Base-by-base conservation (phyloP, 2,888 invertebrate genomes). In the Argyresthia goedartella region DNA sequence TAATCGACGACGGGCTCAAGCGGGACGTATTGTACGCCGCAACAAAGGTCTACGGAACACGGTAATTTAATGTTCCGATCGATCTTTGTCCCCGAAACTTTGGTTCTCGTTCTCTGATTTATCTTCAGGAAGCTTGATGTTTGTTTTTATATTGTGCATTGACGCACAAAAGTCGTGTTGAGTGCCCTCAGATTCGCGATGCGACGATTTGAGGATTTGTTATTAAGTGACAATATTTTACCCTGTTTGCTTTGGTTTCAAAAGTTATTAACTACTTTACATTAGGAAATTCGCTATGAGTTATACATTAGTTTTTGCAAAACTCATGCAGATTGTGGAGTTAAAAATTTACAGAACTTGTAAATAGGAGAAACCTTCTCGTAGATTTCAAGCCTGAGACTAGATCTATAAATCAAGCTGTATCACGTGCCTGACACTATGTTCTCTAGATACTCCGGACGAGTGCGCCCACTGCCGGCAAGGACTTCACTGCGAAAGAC, bases 401-500 rank as follows among this genome's bases (percentile, higher is more conserved):
- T 25, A 25, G 25, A 25, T 25, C 25, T 25, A 4, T 25, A 25
- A 16, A 15, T 14, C 13, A 57, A 57, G 57, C 61, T 66, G 70
- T 66, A 67, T 73, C 71, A 70, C 69, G 67, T 67, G 35, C 11
- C 25, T 67, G 35, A 4, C 25, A 41, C 41, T 41, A 41, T 41
- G 13, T 11, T 6, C 25, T 25, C 25, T 25, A 25, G 49, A 8
- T 35, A 16, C 46, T 42, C 10, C 13, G 14, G 25, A 45, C 48
- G 8, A 25, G 47, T 65, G 65, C 67, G 54, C 53, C 51, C 59
- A 25, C 25, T 25, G 25, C 25, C 25, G 25, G 57, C 55, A 58
- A 60, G 57, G 62, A 62, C 61, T 65, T 63, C 60, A 61, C 59
- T 59, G 60, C 58, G 62, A 55, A 67, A 68, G 62, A 67, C 72